Conservation (phyloP, 1,140 invertebrate species). For the Drosophila suzukii region DNA sequence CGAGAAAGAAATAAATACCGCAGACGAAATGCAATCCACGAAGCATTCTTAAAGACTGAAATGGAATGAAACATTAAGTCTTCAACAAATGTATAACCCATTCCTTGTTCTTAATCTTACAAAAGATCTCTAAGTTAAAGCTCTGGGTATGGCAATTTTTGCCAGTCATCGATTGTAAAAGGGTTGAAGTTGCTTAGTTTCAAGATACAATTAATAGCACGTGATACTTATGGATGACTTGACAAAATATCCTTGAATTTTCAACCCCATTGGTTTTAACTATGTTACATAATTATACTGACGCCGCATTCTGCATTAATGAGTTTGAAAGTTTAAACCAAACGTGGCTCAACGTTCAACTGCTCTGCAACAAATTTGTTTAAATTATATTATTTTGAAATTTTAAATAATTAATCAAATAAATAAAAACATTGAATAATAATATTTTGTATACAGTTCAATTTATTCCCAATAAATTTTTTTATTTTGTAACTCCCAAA, state of each 20-base stretch:
- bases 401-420: background rate
- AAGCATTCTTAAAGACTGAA: constrained; percentile 27
- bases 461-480: too few species aligned
- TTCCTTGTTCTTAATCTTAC: background rate
- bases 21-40: constrained; percentile 4
- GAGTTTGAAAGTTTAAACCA: too few species aligned
- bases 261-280: background rate
- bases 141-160: too few species aligned
- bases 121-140: constrained; percentile 1
- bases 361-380: too few species aligned
- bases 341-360: too few species aligned
- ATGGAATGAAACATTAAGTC: background rate
- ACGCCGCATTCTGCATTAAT: background rate
- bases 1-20: constrained; percentile 2
- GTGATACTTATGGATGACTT: constrained; percentile 6
- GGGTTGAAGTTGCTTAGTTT: constrained; percentile 5
- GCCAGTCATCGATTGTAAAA: constrained; percentile 23
- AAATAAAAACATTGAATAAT: background rate
- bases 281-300: background rate
- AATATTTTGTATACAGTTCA: background rate
- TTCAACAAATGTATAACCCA: too few species aligned
- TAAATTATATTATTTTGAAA: too few species aligned
- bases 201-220: background rate
- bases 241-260: background rate
- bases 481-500: too few species aligned